These are phyloP conservation scores for Chrosomus eos DNA, from an alignment of 2,797 vertebrate genomes.

Conservation along the genomic window DNA sequence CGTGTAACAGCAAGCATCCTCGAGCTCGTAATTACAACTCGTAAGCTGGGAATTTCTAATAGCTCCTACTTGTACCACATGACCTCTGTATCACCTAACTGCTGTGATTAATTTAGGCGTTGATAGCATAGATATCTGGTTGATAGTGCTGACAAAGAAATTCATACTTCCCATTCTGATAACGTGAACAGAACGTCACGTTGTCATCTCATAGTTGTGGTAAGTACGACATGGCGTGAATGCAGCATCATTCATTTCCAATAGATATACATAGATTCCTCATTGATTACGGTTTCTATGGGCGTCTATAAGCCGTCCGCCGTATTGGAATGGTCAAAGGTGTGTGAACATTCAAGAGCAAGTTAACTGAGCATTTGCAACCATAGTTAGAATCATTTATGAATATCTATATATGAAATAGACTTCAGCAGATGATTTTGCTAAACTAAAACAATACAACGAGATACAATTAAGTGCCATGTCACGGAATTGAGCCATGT, in stretches of 20 bases:
- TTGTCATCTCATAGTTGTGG: neutral
- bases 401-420: neutral
- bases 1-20: neutral
- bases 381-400: neutral
- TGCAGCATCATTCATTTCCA: neutral
- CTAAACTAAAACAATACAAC: no score
- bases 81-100: neutral
- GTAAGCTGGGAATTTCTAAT: neutral
- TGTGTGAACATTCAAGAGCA: neutral
- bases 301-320: neutral
- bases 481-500: neutral
- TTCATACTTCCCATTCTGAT: no score
- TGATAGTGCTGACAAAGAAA: neutral
- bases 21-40: neutral
- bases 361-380: neutral
- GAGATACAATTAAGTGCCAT: neutral
- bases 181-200: neutral
- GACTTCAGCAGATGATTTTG: neutral
- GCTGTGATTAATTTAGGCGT: neutral
- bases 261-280: neutral
- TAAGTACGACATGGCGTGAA: neutral
- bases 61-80: neutral
- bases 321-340: neutral
- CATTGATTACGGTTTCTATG: neutral
- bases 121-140: no score